Conservation (phyloP, 2,888 invertebrate genomes). For the Boloria selene region DNA sequence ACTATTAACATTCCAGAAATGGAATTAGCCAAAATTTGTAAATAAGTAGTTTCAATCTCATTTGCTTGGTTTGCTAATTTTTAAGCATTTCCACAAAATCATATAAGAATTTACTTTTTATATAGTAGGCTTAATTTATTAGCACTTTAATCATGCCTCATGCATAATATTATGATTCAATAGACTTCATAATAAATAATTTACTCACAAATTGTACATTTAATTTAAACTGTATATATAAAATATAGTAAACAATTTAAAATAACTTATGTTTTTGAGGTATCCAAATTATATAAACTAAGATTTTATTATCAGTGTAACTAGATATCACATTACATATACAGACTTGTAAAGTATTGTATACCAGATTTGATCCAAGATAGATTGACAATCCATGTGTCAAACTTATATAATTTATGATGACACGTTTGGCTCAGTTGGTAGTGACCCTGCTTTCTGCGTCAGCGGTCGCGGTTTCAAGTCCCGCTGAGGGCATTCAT, state of each 20-base stretch:
- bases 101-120: constrained; percentile 41
- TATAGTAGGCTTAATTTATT: constrained; percentile 42
- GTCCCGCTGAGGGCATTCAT: too few species aligned
- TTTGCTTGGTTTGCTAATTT: constrained; percentile 41
- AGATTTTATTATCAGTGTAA: background rate
- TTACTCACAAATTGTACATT: constrained; percentile 16
- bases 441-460: too few species aligned
- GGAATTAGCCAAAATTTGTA: constrained; percentile 68
- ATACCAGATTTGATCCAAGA: too few species aligned
- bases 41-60: constrained; percentile 40
- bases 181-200: constrained; percentile 21
- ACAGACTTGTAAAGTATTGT: background rate
- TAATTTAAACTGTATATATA: constrained; percentile 11
- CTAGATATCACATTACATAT: constrained; percentile 11
- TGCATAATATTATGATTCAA: constrained; percentile 37
- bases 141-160: constrained; percentile 48
- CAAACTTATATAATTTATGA: too few species aligned
- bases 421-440: too few species aligned
- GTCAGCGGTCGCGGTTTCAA: too few species aligned
- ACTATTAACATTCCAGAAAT: constrained; percentile 70
- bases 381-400: too few species aligned
- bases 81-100: constrained; percentile 22
- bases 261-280: background rate
- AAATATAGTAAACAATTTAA: constrained; percentile 4
- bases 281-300: background rate